phyloP scores from a whole-genome alignment of 1,140 invertebrate species.

The Hormaphis cornu region DNA sequence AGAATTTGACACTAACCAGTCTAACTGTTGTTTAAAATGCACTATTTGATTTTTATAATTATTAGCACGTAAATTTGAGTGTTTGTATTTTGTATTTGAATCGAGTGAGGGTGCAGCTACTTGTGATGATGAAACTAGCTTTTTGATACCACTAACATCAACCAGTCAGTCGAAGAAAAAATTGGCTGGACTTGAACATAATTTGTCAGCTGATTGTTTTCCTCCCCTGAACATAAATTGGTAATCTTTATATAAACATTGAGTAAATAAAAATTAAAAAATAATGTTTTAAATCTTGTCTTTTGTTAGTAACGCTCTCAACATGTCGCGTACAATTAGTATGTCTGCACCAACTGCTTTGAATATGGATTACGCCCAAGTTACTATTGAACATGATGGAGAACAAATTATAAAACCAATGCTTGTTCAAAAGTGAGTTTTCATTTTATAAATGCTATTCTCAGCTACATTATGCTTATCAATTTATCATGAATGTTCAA shows the following conservation, averaged over 20 bases:
- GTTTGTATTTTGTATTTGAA: slow-evolving; percentile 32
- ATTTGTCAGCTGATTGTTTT: slow-evolving; percentile 18
- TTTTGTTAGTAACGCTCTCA: slow-evolving; percentile 48
- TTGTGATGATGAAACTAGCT: slow-evolving; percentile 30
- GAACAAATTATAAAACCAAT: slow-evolving; percentile 30
- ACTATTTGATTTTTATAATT: slow-evolving; percentile 21
- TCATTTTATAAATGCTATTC: not conserved
- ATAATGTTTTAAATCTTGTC: not conserved
- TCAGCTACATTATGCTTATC: not conserved
- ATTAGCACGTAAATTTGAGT: slow-evolving; percentile 30
- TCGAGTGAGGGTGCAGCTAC: slow-evolving; percentile 31
- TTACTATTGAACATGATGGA: slow-evolving; percentile 27
- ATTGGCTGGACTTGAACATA: slow-evolving; percentile 14
- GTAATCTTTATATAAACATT: not conserved
- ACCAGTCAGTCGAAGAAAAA: slow-evolving; percentile 30
- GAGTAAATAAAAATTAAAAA: not conserved
- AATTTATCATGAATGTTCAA: not conserved
- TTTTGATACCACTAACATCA: slow-evolving; percentile 30
- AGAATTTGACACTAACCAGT: not conserved
- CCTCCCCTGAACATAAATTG: slow-evolving; percentile 27
- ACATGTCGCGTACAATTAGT: slow-evolving; percentile 60
- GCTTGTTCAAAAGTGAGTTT: slow-evolving; percentile 21
- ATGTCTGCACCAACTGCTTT: slow-evolving; percentile 77
- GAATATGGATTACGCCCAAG: slow-evolving; percentile 53
- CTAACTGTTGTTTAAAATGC: slow-evolving; percentile 1